A percentile compares a stretch with the other conserved stretches of the same genome.
phyloP scores from a whole-genome alignment of 2,797 vertebrate genomes.

The Delichon dasypus region DNA sequence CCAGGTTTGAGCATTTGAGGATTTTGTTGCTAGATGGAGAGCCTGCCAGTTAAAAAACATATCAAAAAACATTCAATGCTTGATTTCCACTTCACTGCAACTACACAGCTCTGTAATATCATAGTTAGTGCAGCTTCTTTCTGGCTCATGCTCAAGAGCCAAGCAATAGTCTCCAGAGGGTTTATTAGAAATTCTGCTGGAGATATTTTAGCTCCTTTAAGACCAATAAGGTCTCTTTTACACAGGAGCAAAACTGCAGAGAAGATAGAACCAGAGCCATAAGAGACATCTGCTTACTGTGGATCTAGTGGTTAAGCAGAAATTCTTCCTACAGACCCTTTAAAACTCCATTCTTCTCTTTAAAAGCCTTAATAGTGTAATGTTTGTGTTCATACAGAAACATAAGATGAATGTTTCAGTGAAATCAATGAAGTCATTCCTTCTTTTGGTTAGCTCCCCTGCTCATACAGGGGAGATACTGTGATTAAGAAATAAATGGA shows the following conservation, averaged over 20 bases:
- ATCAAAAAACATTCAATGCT: background rate
- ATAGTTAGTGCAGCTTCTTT: background rate
- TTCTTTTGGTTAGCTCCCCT: background rate
- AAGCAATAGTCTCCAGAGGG: background rate
- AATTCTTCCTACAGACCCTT: background rate
- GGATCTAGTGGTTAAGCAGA: background rate
- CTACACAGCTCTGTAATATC: background rate
- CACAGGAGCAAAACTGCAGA: background rate
- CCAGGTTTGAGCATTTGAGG: background rate
- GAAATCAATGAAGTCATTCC: background rate
- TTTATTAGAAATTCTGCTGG: background rate
- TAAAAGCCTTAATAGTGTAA: constrained; percentile 27
- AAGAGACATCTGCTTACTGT: background rate
- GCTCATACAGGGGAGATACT: constrained; percentile 5
- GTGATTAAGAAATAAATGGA: background rate
- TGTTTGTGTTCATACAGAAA: background rate
- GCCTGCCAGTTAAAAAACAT: background rate
- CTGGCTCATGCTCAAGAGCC: background rate
- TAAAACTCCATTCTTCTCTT: constrained; percentile 30
- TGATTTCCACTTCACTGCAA: background rate
- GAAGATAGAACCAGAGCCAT: background rate
- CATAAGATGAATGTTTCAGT: background rate
- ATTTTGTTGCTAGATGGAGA: background rate
- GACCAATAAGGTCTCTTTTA: background rate
- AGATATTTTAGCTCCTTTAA: background rate